A percentile compares a stretch with the other conserved stretches of the same genome.
phyloP scores from a whole-genome alignment of 2,888 invertebrate species.

The Oscheius sp. region DNA sequence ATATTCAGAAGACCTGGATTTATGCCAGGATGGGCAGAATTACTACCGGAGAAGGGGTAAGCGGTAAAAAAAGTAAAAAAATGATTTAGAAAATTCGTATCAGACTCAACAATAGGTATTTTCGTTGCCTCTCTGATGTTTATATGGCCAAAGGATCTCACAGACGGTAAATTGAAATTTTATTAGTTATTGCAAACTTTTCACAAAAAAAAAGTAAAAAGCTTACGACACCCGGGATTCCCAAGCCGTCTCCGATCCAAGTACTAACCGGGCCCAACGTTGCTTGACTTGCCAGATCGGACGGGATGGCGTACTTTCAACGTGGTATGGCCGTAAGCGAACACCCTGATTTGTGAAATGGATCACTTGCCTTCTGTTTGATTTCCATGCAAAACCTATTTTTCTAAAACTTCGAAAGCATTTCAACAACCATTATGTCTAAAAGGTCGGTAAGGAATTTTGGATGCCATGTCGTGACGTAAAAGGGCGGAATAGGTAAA shows the following conservation, averaged over 20 bases:
- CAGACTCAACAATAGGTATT: slow-evolving; percentile 41
- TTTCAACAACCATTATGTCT: slow-evolving; percentile 54
- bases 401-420: slow-evolving; percentile 38
- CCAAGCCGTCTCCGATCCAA: no score
- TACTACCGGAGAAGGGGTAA: slow-evolving; percentile 22
- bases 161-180: background rate
- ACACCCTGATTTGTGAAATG: no score
- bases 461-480: background rate
- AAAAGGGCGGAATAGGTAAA: background rate
- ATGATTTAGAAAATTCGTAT: slow-evolving; percentile 18
- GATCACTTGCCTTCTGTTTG: no score
- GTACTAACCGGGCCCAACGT: no score
- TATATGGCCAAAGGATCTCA: slow-evolving; percentile 39
- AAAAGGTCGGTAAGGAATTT: slow-evolving; percentile 35
- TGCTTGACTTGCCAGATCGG: no score
- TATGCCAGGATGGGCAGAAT: slow-evolving; percentile 26
- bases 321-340: no score
- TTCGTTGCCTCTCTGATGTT: slow-evolving; percentile 42
- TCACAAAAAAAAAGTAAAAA: no score
- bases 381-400: no score
- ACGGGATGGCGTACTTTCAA: no score
- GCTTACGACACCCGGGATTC: no score
- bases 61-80: background rate
- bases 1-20: slow-evolving; percentile 26
- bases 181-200: no score